Conservation (phyloP, 2,888 invertebrate genomes). For the Saturnia japonica region DNA sequence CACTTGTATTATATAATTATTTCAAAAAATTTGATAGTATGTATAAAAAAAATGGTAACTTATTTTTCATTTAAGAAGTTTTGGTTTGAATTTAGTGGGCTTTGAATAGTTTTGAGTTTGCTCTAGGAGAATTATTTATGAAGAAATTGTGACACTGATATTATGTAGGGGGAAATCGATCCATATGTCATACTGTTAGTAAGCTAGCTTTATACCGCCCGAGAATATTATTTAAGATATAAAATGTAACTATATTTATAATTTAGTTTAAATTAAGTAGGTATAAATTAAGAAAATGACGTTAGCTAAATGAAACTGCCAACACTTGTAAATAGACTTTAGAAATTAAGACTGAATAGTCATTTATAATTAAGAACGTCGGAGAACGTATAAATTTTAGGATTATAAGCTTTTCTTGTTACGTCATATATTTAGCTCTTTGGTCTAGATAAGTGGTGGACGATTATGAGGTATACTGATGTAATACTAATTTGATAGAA, state of each 20-base stretch:
- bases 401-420: slow-evolving; percentile 15
- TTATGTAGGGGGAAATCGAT: too few species aligned
- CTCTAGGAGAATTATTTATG: too few species aligned
- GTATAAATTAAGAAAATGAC: slow-evolving; percentile 25
- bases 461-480: neutral
- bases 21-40: too few species aligned
- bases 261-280: slow-evolving; percentile 18
- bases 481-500: neutral
- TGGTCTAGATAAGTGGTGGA: neutral
- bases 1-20: too few species aligned
- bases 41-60: too few species aligned
- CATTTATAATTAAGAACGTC: slow-evolving; percentile 15
- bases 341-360: slow-evolving; percentile 21
- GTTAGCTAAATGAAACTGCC: slow-evolving; percentile 76
- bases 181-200: too few species aligned
- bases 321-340: slow-evolving; percentile 52
- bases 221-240: too few species aligned
- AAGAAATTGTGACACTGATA: too few species aligned
- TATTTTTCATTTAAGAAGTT: too few species aligned
- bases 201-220: too few species aligned
- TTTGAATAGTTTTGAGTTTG: too few species aligned
- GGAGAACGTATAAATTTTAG: slow-evolving; percentile 3
- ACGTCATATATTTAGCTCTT: slow-evolving; percentile 25
- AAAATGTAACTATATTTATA: neutral
- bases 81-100: too few species aligned